phyloP scores from a whole-genome alignment of 2,888 invertebrate genomes.

The Mycalesis mineus region DNA sequence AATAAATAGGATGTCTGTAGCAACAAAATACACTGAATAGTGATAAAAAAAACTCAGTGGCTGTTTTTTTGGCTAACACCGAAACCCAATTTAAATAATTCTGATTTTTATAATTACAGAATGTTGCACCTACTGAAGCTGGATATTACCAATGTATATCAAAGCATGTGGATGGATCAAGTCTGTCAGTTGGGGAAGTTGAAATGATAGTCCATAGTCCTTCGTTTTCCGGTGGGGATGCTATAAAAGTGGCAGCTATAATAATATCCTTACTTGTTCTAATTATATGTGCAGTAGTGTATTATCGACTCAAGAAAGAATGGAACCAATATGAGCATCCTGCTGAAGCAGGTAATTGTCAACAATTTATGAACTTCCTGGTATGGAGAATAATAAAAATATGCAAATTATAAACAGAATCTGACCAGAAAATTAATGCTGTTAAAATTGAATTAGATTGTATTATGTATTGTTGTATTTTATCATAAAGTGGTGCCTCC shows the following conservation, averaged over 20 bases:
- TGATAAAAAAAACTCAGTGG: too few species aligned
- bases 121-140: conserved; percentile 79
- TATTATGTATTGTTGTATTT: too few species aligned
- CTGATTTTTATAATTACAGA: conserved; percentile 54
- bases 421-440: too few species aligned
- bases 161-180: conserved; percentile 71
- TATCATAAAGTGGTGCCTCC: too few species aligned
- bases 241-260: conserved; percentile 67
- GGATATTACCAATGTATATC: conserved; percentile 83
- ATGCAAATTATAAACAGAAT: too few species aligned
- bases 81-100: too few species aligned
- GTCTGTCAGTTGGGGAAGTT: conserved; percentile 75
- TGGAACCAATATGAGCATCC: conserved; percentile 63
- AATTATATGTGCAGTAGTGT: conserved; percentile 62
- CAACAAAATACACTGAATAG: too few species aligned
- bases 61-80: too few species aligned
- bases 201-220: conserved; percentile 79
- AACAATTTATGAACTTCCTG: too few species aligned
- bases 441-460: too few species aligned
- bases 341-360: conserved; percentile 54
- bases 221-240: conserved; percentile 59
- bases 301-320: conserved; percentile 61
- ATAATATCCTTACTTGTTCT: conserved; percentile 66
- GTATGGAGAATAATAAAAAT: too few species aligned
- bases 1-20: too few species aligned